Conservation (phyloP, 2,888 invertebrate genomes). For the Lasioglossum vierecki region DNA sequence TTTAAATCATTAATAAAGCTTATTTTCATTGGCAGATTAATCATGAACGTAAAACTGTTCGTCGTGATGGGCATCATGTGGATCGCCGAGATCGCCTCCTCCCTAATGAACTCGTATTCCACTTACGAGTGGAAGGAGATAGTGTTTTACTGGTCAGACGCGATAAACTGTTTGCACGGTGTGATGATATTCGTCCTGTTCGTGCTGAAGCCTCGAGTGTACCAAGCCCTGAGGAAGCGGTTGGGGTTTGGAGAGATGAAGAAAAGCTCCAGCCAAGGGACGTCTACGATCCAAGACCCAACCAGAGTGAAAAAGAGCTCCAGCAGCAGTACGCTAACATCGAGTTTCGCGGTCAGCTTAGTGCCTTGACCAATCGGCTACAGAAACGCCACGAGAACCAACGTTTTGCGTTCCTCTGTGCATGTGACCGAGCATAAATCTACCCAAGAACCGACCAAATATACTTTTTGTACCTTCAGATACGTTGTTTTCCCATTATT, state of each 20-base stretch:
- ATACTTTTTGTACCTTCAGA: conserved; percentile 10
- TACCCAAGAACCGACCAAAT: background rate
- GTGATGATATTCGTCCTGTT: conserved; percentile 90
- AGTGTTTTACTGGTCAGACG: conserved; percentile 86
- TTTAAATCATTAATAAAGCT: background rate
- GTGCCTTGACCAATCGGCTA: conserved; percentile 45
- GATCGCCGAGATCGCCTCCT: conserved; percentile 84
- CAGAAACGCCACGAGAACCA: background rate
- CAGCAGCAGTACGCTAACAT: conserved; percentile 77
- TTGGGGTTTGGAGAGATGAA: conserved; percentile 78
- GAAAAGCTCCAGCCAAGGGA: conserved; percentile 41
- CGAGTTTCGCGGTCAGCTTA: conserved; percentile 69
- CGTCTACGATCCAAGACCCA: conserved; percentile 71
- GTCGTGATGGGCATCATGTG: conserved; percentile 92
- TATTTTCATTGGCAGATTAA: conserved; percentile 85
- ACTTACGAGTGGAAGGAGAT: conserved; percentile 69
- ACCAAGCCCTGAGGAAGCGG: conserved; percentile 86
- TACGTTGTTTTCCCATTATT: background rate
- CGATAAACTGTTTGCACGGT: conserved; percentile 89
- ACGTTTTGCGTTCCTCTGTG: background rate
- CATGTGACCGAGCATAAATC: background rate
- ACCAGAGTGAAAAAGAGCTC: conserved; percentile 71
- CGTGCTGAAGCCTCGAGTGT: conserved; percentile 89
- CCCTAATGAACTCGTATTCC: conserved; percentile 58
- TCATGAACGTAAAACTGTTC: conserved; percentile 90